phyloP scores from a whole-genome alignment of 2,797 vertebrate species.

The Smutsia gigantea region DNA sequence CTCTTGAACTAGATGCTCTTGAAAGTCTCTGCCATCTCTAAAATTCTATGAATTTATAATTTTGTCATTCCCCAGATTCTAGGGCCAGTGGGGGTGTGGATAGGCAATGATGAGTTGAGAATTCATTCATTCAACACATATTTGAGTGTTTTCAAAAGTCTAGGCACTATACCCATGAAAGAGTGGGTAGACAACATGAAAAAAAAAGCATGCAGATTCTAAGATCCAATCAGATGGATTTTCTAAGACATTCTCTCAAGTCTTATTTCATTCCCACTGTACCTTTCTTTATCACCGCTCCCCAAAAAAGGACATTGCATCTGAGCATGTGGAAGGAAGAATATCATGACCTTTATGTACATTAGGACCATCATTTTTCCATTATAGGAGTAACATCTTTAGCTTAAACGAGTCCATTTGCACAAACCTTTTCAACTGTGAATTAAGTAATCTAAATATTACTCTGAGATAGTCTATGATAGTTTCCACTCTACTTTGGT shows the following conservation, averaged over 20 bases:
- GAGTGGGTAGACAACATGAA: neutral
- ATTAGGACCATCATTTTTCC: neutral
- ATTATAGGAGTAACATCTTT: neutral
- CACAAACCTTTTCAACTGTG: neutral
- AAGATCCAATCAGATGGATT: neutral
- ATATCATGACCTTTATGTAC: neutral
- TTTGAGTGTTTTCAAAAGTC: neutral
- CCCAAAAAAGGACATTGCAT: neutral
- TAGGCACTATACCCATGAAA: neutral
- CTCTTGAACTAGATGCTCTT: neutral
- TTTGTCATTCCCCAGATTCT: neutral
- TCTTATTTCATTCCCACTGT: neutral
- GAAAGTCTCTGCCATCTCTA: neutral
- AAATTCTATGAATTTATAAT: neutral
- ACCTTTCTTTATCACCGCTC: neutral
- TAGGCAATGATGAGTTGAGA: neutral
- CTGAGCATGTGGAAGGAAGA: neutral
- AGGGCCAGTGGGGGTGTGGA: neutral
- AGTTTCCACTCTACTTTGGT: neutral
- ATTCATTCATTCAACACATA: neutral
- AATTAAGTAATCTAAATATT: slow-evolving; percentile 50
- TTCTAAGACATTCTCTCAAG: neutral
- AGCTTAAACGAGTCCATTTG: neutral
- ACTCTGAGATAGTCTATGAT: neutral
- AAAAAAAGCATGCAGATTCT: neutral